Conservation (phyloP, 2,888 invertebrate species). For the Tinea trinotella region DNA sequence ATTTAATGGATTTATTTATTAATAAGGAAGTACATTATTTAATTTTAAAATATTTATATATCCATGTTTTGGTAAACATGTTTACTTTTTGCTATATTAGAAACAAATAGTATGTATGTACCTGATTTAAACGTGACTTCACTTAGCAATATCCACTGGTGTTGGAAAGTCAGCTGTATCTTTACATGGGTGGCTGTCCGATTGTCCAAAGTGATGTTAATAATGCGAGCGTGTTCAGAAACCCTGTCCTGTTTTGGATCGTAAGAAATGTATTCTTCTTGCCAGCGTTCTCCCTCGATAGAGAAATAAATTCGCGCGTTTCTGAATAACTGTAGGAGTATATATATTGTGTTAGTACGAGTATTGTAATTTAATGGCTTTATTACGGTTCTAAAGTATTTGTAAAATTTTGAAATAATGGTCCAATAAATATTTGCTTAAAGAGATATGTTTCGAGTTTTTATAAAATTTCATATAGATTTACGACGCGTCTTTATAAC, state of each 20-base stretch:
- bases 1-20: constrained; percentile 25
- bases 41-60: neutral
- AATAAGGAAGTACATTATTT: neutral
- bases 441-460: too few species aligned
- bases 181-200: constrained; percentile 83
- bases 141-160: constrained; percentile 91
- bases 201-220: constrained; percentile 82
- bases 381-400: neutral
- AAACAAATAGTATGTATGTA: constrained; percentile 44
- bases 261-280: constrained; percentile 75
- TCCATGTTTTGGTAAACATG: neutral
- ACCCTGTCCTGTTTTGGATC: constrained; percentile 71
- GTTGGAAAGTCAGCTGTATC: constrained; percentile 81
- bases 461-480: too few species aligned
- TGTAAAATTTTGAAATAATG: constrained; percentile 17
- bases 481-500: too few species aligned
- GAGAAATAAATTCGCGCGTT: constrained; percentile 85
- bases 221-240: constrained; percentile 73
- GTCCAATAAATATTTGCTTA: too few species aligned
- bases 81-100: neutral
- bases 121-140: constrained; percentile 89
- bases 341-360: neutral
- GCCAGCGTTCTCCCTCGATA: constrained; percentile 82
- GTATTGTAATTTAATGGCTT: neutral
- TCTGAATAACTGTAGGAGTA: constrained; percentile 77